Evolutionary conservation across 2,113 vertebrate species (phyloP).

Genomic region (Tragulus kanchil): DNA sequence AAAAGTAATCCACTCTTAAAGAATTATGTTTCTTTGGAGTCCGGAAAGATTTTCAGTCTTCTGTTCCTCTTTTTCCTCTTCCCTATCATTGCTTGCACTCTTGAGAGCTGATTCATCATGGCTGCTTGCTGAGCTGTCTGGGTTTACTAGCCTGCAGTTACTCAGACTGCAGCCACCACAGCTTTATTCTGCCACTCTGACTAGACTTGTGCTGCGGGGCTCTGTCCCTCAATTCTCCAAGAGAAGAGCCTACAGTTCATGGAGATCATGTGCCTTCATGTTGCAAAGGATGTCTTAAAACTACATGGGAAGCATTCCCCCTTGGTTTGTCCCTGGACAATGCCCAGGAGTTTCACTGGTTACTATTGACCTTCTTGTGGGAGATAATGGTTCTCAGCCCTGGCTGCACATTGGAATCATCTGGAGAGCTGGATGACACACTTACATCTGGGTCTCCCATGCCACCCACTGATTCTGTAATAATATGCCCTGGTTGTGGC

Average conservation of each 20-base stretch:
- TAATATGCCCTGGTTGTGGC: conserved; percentile 12
- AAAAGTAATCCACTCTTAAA: neutral
- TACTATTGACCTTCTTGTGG: neutral
- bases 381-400: neutral
- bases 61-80: neutral
- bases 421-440: neutral
- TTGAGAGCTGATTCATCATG: neutral
- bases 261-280: neutral
- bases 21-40: neutral
- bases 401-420: neutral
- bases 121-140: neutral
- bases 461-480: neutral
- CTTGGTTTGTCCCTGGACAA: neutral
- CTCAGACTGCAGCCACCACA: neutral
- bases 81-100: neutral
- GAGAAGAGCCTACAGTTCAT: neutral
- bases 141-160: neutral
- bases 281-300: neutral
- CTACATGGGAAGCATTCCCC: neutral
- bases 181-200: neutral
- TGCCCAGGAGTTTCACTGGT: neutral
- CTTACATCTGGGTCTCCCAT: neutral
- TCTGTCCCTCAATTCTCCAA: neutral
- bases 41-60: neutral
- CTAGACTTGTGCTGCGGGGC: neutral